Conservation (phyloP, 1,140 invertebrate species). For the Pseudomyrmex cubaensis region DNA sequence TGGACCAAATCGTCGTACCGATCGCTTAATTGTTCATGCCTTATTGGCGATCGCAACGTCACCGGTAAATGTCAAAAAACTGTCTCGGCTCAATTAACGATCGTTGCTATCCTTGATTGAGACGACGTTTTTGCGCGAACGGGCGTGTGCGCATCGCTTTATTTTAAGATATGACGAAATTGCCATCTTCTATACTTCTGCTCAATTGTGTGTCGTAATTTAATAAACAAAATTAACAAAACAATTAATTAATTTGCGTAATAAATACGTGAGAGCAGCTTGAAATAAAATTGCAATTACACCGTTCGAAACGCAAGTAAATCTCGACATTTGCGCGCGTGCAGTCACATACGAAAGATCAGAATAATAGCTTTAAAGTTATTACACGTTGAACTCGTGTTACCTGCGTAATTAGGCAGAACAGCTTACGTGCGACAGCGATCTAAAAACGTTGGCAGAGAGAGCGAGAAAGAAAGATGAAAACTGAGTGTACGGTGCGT, state of each 20-base stretch:
- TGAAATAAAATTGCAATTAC: neutral
- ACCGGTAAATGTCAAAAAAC: conserved; percentile 36
- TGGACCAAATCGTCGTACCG: conserved; percentile 74
- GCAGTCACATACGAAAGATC: neutral
- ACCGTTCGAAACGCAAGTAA: neutral
- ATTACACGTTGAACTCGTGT: conserved; percentile 39
- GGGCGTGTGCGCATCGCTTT: neutral
- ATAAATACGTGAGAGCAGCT: neutral
- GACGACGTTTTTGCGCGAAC: conserved; percentile 24
- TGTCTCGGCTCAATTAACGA: neutral
- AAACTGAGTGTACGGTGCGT: neutral
- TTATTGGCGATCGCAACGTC: conserved; percentile 47
- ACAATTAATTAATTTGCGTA: neutral
- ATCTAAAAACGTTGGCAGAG: conserved; percentile 57
- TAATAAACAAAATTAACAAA: neutral
- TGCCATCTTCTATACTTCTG: neutral
- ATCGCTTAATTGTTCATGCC: conserved; percentile 38
- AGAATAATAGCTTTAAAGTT: conserved; percentile 3
- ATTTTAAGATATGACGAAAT: conserved; percentile 25
- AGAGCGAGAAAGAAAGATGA: conserved; percentile 8
- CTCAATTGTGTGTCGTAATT: neutral
- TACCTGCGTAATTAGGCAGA: conserved; percentile 51
- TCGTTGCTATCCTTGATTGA: conserved; percentile 22
- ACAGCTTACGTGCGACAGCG: conserved; percentile 34
- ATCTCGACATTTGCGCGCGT: neutral